Evolutionary conservation across 2,888 invertebrate species (phyloP).

Genomic region (Willowsia nigromaculata): DNA sequence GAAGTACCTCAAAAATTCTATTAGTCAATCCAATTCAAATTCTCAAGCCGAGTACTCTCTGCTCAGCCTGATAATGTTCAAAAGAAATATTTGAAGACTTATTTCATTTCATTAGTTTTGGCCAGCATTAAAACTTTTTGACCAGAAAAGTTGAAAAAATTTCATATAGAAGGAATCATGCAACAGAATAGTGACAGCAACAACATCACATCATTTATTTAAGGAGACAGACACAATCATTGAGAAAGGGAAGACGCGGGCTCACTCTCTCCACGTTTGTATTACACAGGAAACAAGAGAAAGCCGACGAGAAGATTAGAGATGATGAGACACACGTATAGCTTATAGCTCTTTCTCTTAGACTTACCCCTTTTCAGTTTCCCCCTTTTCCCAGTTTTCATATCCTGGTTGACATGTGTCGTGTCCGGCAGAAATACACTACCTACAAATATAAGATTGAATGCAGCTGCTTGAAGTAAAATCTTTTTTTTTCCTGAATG

Average conservation of each 20-base stretch:
- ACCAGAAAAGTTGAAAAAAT: slow-evolving; percentile 21
- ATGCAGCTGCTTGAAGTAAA: background rate
- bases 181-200: slow-evolving; percentile 32
- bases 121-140: slow-evolving; percentile 26
- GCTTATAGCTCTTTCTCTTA: slow-evolving; percentile 23
- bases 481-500: background rate
- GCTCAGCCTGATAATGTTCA: slow-evolving; percentile 67
- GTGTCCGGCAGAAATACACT: slow-evolving; percentile 32
- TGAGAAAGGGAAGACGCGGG: slow-evolving; percentile 24
- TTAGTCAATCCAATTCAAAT: slow-evolving; percentile 52
- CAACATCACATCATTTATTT: slow-evolving; percentile 68
- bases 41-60: background rate
- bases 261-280: background rate
- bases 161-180: background rate
- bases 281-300: slow-evolving; percentile 62
- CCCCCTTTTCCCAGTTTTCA: slow-evolving; percentile 30
- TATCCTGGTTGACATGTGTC: slow-evolving; percentile 59
- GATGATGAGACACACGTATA: slow-evolving; percentile 26
- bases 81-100: slow-evolving; percentile 74
- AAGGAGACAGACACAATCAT: slow-evolving; percentile 60
- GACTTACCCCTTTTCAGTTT: slow-evolving; percentile 53
- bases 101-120: slow-evolving; percentile 76
- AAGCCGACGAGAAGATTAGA: slow-evolving; percentile 58
- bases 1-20: slow-evolving; percentile 56
- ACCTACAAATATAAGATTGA: background rate